Base-by-base conservation (phyloP, 2,113 vertebrate genomes). In the Ardeotis arabs region DNA sequence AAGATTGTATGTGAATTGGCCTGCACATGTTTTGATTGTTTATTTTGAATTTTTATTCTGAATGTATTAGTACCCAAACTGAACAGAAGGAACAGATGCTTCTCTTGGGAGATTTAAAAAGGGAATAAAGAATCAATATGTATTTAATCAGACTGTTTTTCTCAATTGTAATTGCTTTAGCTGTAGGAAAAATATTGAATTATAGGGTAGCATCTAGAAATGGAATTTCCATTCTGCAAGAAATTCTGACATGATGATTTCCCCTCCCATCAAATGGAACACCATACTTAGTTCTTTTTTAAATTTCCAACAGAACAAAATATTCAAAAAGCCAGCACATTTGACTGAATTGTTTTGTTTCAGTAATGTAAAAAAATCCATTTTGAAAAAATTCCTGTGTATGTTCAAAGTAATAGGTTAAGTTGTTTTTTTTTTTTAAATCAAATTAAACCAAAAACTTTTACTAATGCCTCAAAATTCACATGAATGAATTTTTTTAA, bases 11-110 rank as follows among this genome's bases (percentile, higher is more conserved):
- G 41, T 44, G 64, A 72, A 69, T 80, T 89, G 44, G 15, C 49
- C 72, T 67, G 68, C 45, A 29, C 60, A 12, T 52, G 25, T 63
- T 92, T 74, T 37, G 64, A 31, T 82, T 93, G 39, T 95, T 87
- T 93, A 53, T 68, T 93, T 90, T 94, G 86, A 72, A 62, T 74
- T 93, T 82, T 94, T 73, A 45, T 82, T 87, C 73, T 69, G 49
- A 87, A 72, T 75, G 23, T 84, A 56, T 95, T 91, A 85, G 89
- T 87, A 85, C 56, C 68, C 44, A 77, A 72, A 85, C 53, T 56
- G 81, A 89, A 91, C 63, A 94, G 80, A 93, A 96, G 91, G 91
- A 80, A 47, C 80, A 91, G 69, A 82, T 92, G 70, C 55, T 62
- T 70, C 81, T 80, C 67, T 76, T 69, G 74, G 45, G 89, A 95